phyloP scores from a whole-genome alignment of 53 echinoderm and acorn worm genomes.

The Holothuria leucospilota region DNA sequence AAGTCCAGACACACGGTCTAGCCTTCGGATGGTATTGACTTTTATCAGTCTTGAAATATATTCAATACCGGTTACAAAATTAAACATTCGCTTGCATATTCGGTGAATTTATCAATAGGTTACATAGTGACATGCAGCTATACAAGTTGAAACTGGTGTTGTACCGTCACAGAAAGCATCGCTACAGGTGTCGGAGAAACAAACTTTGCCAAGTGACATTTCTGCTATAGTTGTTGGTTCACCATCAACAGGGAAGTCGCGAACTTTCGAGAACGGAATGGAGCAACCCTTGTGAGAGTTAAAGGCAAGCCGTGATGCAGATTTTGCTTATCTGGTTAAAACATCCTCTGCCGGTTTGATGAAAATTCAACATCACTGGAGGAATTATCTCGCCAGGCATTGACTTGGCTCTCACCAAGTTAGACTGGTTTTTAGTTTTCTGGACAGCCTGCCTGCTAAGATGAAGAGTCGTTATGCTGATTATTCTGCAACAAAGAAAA shows the following conservation, averaged over 20 bases:
- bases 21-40: not conserved
- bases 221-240: too few species aligned
- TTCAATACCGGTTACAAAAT: slow-evolving; percentile 5
- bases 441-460: too few species aligned
- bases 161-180: too few species aligned
- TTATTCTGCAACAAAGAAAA: too few species aligned
- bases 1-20: slow-evolving; percentile 32
- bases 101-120: slow-evolving; percentile 1
- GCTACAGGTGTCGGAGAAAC: too few species aligned
- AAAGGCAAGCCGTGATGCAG: slow-evolving; percentile 18
- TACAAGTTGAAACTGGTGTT: not conserved
- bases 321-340: not conserved
- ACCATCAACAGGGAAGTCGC: slow-evolving; percentile 49
- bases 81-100: slow-evolving; percentile 6
- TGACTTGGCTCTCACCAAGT: slow-evolving; percentile 33
- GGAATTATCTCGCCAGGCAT: slow-evolving; percentile 35
- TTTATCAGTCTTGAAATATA: not conserved
- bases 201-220: too few species aligned
- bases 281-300: too few species aligned
- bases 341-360: slow-evolving; percentile 33
- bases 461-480: too few species aligned
- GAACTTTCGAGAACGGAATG: slow-evolving; percentile 23
- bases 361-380: not conserved
- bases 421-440: too few species aligned
- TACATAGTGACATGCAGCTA: slow-evolving; percentile 14